phyloP scores from a whole-genome alignment of 2,888 invertebrate genomes.

The Catocala sponsa region DNA sequence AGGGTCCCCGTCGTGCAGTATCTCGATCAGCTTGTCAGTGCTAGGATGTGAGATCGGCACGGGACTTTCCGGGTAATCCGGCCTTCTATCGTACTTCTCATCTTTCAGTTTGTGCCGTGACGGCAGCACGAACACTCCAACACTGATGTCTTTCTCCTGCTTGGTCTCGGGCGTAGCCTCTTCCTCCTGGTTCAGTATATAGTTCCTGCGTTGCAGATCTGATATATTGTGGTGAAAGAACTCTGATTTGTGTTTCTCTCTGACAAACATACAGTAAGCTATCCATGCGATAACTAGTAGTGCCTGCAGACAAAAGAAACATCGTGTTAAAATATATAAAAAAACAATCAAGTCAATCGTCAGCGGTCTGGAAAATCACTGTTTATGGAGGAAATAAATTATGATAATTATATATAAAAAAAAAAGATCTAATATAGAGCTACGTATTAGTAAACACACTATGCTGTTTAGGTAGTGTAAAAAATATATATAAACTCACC shows the following conservation, averaged over 20 bases:
- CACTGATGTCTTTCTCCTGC: conserved; percentile 61
- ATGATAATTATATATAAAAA: neutral
- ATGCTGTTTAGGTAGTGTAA: neutral
- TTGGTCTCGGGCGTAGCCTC: conserved; percentile 47
- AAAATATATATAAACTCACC: conserved; percentile 66
- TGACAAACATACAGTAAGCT: conserved; percentile 80
- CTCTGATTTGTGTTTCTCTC: conserved; percentile 76
- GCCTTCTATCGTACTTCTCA: conserved; percentile 70
- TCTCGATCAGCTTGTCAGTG: conserved; percentile 71
- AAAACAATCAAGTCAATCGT: neutral
- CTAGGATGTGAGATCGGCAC: conserved; percentile 61
- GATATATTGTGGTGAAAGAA: conserved; percentile 70
- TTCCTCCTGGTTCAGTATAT: conserved; percentile 58
- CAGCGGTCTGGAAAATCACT: too few species aligned
- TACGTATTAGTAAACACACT: neutral
- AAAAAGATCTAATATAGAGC: neutral
- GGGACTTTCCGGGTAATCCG: conserved; percentile 80
- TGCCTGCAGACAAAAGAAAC: conserved; percentile 63
- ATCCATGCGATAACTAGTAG: conserved; percentile 74
- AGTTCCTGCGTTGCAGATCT: conserved; percentile 68
- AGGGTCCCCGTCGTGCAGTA: conserved; percentile 63
- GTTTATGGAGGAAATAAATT: neutral
- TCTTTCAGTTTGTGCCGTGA: conserved; percentile 70
- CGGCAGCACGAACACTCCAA: conserved; percentile 75
- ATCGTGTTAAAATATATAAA: conserved; percentile 1